A percentile compares a stretch with the other conserved stretches of the same genome.
Conservation (phyloP, 2,888 invertebrate species). For the Hypena proboscidalis region DNA sequence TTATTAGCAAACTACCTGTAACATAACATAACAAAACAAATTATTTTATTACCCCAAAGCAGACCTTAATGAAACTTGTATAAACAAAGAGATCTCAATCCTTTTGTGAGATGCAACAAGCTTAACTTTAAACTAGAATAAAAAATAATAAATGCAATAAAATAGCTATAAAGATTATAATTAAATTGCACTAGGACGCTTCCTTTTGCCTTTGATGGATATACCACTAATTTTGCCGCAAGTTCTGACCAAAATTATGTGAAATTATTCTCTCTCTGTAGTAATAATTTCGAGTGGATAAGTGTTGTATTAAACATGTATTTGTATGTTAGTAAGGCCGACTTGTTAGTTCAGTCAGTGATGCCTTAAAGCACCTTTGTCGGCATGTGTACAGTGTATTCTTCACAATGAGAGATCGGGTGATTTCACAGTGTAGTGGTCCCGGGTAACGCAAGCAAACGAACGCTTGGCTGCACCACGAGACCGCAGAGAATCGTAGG, state of each 20-base stretch:
- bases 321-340: slow-evolving; percentile 32
- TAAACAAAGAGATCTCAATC: neutral
- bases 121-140: neutral
- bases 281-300: slow-evolving; percentile 54
- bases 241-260: slow-evolving; percentile 29
- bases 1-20: neutral
- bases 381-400: slow-evolving; percentile 57
- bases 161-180: slow-evolving; percentile 1
- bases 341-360: slow-evolving; percentile 35
- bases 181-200: slow-evolving; percentile 17
- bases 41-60: neutral
- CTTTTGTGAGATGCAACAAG: neutral
- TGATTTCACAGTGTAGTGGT: slow-evolving; percentile 77
- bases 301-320: slow-evolving; percentile 53
- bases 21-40: too few relatives aligned
- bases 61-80: neutral
- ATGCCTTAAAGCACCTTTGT: slow-evolving; percentile 56
- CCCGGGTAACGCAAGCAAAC: slow-evolving; percentile 55
- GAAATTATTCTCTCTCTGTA: slow-evolving; percentile 19
- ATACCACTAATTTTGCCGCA: slow-evolving; percentile 26
- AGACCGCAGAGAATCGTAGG: slow-evolving; percentile 71
- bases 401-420: slow-evolving; percentile 55
- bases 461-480: slow-evolving; percentile 60
- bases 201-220: slow-evolving; percentile 16
- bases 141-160: neutral